Evolutionary conservation across 2,113 vertebrate species (phyloP).

Genomic region (Phaetusa simplex): DNA sequence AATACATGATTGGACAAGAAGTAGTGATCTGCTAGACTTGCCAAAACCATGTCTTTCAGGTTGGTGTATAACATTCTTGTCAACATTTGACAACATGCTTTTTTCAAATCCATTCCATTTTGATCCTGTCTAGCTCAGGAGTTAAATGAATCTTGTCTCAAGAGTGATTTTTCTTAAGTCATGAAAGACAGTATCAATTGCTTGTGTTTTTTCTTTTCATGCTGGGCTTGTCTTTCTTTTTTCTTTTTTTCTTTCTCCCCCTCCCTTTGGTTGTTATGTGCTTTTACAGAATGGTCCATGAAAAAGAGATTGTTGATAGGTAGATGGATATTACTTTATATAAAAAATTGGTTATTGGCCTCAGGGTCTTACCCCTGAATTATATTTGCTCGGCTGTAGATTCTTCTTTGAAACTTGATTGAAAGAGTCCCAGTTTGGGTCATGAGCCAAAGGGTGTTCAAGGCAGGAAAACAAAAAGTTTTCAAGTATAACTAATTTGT

Average conservation of each 20-base stretch:
- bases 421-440: neutral
- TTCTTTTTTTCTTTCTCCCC: neutral
- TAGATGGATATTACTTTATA: neutral
- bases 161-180: neutral
- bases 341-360: neutral
- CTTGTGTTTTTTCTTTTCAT: neutral
- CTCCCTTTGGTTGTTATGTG: neutral
- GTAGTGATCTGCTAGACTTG: neutral
- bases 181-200: neutral
- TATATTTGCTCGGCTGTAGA: neutral
- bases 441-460: neutral
- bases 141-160: neutral
- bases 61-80: neutral
- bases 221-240: neutral
- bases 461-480: neutral
- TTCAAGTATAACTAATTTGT: constrained; percentile 43
- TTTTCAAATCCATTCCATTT: neutral
- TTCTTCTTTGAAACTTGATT: constrained; percentile 25
- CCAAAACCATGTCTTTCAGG: neutral
- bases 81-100: neutral
- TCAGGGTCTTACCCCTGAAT: neutral
- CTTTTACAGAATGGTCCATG: neutral
- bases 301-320: neutral
- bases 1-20: neutral
- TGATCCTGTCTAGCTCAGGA: neutral